Percentiles rank a stretch among this genome's conserved stretches.
phyloP scores from a whole-genome alignment of 2,113 vertebrate species.

The Orycteropus afer region DNA sequence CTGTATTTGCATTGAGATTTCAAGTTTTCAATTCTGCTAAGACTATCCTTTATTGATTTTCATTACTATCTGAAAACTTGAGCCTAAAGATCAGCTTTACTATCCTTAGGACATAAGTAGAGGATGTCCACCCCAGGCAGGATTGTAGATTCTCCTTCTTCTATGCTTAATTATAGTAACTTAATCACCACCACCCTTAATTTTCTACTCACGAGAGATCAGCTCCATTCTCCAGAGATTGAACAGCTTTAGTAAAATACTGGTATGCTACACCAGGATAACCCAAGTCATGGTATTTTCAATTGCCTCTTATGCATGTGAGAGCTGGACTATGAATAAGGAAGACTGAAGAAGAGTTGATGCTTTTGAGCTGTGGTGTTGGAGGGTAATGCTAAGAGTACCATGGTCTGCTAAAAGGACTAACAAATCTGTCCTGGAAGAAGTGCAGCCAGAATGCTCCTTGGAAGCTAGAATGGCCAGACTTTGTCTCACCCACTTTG shows the following conservation, averaged over 20 bases:
- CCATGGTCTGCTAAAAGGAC: too few species aligned
- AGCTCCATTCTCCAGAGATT: rapidly evolving
- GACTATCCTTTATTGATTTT: neutral
- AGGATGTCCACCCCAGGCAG: rapidly evolving
- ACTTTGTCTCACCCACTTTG: too few species aligned
- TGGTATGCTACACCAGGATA: rapidly evolving
- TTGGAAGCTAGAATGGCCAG: too few species aligned
- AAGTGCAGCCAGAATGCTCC: too few species aligned
- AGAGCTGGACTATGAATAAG: too few species aligned
- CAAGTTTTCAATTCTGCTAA: neutral
- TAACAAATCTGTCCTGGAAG: too few species aligned
- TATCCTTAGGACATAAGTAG: rapidly evolving
- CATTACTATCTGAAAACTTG: neutral
- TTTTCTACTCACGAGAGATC: neutral
- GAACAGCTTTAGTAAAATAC: neutral
- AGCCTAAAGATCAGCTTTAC: neutral
- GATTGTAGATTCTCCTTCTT: neutral
- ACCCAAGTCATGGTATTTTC: too few species aligned
- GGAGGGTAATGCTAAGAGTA: too few species aligned
- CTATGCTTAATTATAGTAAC: neutral
- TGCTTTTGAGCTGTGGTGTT: too few species aligned
- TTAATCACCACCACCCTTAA: neutral
- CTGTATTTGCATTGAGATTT: neutral
- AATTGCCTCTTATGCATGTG: too few species aligned
- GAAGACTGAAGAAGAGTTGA: too few species aligned